Conservation (phyloP, 2,888 invertebrate species). For the Hymenopus coronatus region DNA sequence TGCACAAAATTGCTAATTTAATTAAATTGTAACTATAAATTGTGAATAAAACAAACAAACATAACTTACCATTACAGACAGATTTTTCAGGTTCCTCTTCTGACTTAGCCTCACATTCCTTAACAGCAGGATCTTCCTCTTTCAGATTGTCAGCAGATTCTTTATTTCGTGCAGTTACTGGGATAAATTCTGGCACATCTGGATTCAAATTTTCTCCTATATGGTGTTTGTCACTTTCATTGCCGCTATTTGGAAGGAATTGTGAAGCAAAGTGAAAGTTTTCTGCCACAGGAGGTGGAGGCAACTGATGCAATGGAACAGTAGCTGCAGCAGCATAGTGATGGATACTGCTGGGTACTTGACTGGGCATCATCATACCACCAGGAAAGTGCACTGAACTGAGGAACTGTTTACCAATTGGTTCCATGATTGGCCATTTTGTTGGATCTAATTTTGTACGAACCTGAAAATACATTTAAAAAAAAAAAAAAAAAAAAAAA, state of each 20-base stretch:
- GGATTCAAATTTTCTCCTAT: slow-evolving; percentile 68
- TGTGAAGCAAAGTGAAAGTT: background rate
- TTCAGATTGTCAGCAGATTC: background rate
- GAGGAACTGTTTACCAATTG: background rate
- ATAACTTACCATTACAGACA: background rate
- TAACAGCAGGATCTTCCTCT: slow-evolving; percentile 44
- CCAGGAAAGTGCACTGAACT: background rate
- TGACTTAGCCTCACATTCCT: slow-evolving; percentile 32
- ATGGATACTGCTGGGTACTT: slow-evolving; percentile 36
- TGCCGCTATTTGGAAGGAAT: background rate
- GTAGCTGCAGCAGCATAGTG: slow-evolving; percentile 24
- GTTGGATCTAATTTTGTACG: slow-evolving; percentile 78
- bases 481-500: too few relatives aligned
- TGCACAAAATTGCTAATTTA: too few relatives aligned
- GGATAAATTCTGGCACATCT: slow-evolving; percentile 83
- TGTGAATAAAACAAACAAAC: too few relatives aligned
- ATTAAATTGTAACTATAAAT: too few relatives aligned
- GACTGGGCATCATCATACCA: background rate
- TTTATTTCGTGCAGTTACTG: slow-evolving; percentile 45
- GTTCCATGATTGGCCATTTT: slow-evolving; percentile 84
- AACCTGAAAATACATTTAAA: slow-evolving; percentile 55
- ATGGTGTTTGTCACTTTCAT: background rate
- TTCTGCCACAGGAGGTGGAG: slow-evolving; percentile 37
- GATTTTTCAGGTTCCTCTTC: slow-evolving; percentile 30
- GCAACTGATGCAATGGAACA: slow-evolving; percentile 17